Base-by-base conservation (phyloP, 1,140 invertebrate genomes). In the Eumaeus atala region DNA sequence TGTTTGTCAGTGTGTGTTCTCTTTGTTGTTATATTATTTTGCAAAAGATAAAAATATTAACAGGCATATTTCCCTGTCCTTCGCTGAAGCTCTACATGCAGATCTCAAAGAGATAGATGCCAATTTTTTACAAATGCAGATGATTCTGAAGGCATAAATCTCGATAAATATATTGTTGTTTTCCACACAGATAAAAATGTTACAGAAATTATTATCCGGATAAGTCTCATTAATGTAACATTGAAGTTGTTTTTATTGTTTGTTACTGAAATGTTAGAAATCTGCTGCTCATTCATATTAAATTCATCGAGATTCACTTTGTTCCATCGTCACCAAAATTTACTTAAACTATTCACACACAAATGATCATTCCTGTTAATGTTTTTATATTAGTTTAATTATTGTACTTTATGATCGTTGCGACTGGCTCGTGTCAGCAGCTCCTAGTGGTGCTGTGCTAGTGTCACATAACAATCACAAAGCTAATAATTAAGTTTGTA, bases 31-130 rank as follows among this genome's bases (percentile, higher is more conserved):
- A 51, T 49, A 16, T 50, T 48, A 21, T 34, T 51, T 52, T 49
- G 53, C 37, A 51, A 18, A 33, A 42, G 42, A 40, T 44, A 53
- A 53, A 44, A 34, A 50, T 40, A 50, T 44, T 53, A 64, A 67
- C 70, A 70, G 59, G 62, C 75, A 77, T 76, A 74, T 77, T 70
- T 79, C 76, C 79, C 73, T 81, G 78, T 75, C 76, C 76, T 79
- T 77, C 70, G 63, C 57, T 67, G 53, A 78, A 81, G 79, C 78
- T 74, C 66, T 28, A 71, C 82, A 83, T 85, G 79, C 81, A 80
- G 48, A 35, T 50, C 12, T 49, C 21, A 49, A 16, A 14, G 12
- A 34, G 33, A n/a, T n/a, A n/a, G 48, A 49, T 49, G 48, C 48
- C 35, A 49, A 28, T 34, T 34, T 34, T 34, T 35, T 49, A 49